Evolutionary conservation across 2,113 vertebrate genomes (phyloP).

Genomic region (Poecile atricapillus): DNA sequence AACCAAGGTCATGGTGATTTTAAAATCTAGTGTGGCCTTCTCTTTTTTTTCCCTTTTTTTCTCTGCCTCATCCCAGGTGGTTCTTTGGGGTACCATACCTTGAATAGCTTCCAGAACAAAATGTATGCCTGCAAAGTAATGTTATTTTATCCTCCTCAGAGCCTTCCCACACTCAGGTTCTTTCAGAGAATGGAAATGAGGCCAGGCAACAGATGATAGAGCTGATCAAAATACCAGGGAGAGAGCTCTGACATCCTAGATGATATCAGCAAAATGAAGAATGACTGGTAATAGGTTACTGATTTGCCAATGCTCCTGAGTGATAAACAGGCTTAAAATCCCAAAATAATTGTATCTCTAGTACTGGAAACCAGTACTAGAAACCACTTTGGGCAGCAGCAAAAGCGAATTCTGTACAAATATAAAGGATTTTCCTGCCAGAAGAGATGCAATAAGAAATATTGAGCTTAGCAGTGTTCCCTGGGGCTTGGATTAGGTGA

Average conservation of each 20-base stretch:
- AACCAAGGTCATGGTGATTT: not conserved
- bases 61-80: not conserved
- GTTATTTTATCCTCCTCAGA: not conserved
- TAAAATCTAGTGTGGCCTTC: not conserved
- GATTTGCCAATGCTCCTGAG: not conserved
- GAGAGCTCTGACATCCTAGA: not conserved
- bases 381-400: not conserved
- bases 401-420: not conserved
- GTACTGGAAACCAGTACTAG: not conserved
- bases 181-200: not conserved
- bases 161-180: not conserved
- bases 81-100: not conserved
- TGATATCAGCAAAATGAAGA: not conserved
- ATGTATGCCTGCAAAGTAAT: not conserved
- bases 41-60: not conserved
- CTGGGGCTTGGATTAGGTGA: constrained; percentile 3
- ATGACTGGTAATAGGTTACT: not conserved
- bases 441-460: not conserved
- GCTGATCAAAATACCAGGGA: not conserved
- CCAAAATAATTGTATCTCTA: not conserved
- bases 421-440: not conserved
- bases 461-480: not conserved
- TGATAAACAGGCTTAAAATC: not conserved
- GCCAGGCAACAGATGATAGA: not conserved
- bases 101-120: not conserved